Percentiles rank a stretch among this genome's conserved stretches.
Conservation (phyloP, 2,797 vertebrate species). For the Diplodus puntazzo region DNA sequence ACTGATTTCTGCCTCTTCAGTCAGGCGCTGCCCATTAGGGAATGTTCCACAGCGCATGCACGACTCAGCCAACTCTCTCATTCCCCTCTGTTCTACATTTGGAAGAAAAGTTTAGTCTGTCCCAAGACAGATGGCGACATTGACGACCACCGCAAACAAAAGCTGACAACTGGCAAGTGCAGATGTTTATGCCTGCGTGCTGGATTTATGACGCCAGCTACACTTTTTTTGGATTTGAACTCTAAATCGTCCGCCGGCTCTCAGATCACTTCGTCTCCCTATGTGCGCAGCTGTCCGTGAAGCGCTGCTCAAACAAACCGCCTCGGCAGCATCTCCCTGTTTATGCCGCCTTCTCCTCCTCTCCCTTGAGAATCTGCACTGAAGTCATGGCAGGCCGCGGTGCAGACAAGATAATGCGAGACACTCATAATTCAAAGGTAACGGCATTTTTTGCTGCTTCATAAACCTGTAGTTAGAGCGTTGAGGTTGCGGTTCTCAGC, state of each 20-base stretch:
- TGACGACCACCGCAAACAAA: constrained; percentile 47
- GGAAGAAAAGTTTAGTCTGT: constrained; percentile 41
- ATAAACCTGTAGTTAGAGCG: constrained; percentile 13
- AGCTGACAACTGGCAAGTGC: constrained; percentile 40
- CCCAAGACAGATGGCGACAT: constrained; percentile 60
- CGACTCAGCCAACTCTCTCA: constrained; percentile 36
- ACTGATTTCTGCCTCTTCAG: constrained; percentile 52
- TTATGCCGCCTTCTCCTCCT: constrained; percentile 38
- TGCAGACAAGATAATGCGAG: constrained; percentile 44
- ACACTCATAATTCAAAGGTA: constrained; percentile 51
- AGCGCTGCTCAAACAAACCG: constrained; percentile 58
- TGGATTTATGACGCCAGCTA: constrained; percentile 39
- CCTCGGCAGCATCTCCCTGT: constrained; percentile 42
- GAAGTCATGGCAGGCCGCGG: constrained; percentile 35
- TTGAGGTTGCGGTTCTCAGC: constrained; percentile 16
- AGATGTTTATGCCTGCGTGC: constrained; percentile 45
- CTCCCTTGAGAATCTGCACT: constrained; percentile 55
- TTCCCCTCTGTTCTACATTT: constrained; percentile 28
- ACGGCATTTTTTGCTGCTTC: constrained; percentile 18
- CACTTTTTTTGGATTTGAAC: constrained; percentile 37
- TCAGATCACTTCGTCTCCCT: constrained; percentile 48
- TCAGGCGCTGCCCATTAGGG: constrained; percentile 45
- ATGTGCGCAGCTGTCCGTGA: constrained; percentile 60
- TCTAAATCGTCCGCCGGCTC: constrained; percentile 53
- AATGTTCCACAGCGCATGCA: constrained; percentile 23